phyloP scores from a whole-genome alignment of 2,888 invertebrate genomes.

The Pteria penguin region DNA sequence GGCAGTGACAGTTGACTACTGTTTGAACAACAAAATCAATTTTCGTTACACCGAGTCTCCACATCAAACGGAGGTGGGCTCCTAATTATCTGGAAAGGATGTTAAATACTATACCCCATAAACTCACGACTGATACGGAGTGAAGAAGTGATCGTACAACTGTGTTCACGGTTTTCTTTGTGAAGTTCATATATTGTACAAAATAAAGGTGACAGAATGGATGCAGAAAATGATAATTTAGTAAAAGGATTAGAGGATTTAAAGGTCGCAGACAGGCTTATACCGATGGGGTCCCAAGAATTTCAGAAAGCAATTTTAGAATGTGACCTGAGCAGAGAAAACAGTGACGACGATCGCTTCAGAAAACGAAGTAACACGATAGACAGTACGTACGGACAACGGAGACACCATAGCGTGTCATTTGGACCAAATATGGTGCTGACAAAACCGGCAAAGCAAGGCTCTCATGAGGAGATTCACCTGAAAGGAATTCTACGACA shows the following conservation, averaged over 20 bases:
- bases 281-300: constrained; percentile 33
- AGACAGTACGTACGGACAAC: constrained; percentile 20
- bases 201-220: no score
- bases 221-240: not conserved
- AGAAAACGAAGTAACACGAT: constrained; percentile 31
- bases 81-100: no score
- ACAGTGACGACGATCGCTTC: constrained; percentile 5
- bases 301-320: constrained; percentile 20
- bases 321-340: constrained; percentile 12
- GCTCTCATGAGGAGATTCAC: constrained; percentile 22
- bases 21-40: no score
- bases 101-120: no score
- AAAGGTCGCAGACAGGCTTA: not conserved
- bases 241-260: not conserved
- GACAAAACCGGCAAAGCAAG: constrained; percentile 12
- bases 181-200: no score
- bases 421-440: constrained; percentile 15
- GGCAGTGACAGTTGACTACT: no score
- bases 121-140: no score
- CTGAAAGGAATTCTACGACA: constrained; percentile 16
- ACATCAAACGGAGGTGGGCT: no score
- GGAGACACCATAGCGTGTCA: constrained; percentile 13
- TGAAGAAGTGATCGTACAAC: no score
- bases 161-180: no score
- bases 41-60: no score